These are phyloP conservation scores for Orussus abietinus DNA, from an alignment of 1,140 invertebrate species.

Conservation along the genomic window DNA sequence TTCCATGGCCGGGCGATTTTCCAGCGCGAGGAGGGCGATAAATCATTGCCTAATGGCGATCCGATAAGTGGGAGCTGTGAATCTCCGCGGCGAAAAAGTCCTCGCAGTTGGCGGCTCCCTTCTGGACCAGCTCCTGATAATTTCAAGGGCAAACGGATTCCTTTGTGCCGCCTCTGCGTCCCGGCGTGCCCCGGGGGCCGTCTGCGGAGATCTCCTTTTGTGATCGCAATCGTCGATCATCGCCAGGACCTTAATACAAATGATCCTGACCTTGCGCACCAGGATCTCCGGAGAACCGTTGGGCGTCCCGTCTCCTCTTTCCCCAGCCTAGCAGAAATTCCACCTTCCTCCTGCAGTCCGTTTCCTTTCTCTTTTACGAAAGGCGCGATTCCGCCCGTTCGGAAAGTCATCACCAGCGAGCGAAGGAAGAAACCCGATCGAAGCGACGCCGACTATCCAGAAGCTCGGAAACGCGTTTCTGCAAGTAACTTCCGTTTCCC, in stretches of 20 bases:
- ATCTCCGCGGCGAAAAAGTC: conserved; percentile 18
- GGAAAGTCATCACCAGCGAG: too few species aligned
- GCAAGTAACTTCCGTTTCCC: too few species aligned
- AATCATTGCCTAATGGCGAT: not conserved
- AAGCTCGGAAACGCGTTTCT: too few species aligned
- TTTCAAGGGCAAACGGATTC: conserved; percentile 25
- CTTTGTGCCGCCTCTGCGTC: not conserved
- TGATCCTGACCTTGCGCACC: not conserved
- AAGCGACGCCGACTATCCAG: too few species aligned
- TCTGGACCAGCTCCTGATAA: conserved; percentile 18
- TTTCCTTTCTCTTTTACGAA: too few species aligned
- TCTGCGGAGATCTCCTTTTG: conserved; percentile 4
- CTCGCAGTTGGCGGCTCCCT: conserved; percentile 9
- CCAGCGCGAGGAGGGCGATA: not conserved
- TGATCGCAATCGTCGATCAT: conserved; percentile 7
- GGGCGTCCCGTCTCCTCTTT: too few species aligned
- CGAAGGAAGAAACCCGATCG: not conserved
- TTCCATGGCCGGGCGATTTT: too few species aligned
- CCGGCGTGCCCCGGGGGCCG: not conserved
- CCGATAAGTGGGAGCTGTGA: too few species aligned
- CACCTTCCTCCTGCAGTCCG: too few species aligned
- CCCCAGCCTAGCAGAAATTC: too few species aligned
- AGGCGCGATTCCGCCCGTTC: too few species aligned
- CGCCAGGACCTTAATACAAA: not conserved
- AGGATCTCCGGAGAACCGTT: too few species aligned